Conservation (phyloP, 2,113 vertebrate species). For the Acanthochromis polyacanthus region DNA sequence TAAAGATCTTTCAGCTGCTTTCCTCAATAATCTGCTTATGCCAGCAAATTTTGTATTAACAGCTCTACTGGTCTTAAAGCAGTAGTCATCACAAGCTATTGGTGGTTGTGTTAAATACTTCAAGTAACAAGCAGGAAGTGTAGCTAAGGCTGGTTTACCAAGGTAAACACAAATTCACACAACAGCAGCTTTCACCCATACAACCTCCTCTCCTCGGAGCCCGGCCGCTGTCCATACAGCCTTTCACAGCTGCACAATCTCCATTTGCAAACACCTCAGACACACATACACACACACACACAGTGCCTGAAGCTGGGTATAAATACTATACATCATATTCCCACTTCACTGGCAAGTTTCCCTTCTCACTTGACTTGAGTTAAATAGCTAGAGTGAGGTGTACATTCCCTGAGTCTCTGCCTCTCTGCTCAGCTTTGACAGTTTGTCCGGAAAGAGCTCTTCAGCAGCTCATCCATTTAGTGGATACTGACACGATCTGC, state of each 20-base stretch:
- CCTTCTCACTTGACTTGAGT: conserved; percentile 72
- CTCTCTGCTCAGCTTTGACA: conserved; percentile 73
- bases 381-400: conserved; percentile 76
- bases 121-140: conserved; percentile 71
- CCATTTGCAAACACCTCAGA: conserved; percentile 73
- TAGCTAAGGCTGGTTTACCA: conserved; percentile 76
- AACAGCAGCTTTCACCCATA: conserved; percentile 78
- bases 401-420: conserved; percentile 58
- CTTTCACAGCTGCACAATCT: conserved; percentile 79
- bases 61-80: conserved; percentile 18
- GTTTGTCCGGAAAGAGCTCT: conserved; percentile 71
- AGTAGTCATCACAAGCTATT: conserved; percentile 41
- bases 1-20: background rate
- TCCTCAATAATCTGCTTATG: background rate
- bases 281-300: conserved; percentile 45
- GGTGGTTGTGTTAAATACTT: conserved; percentile 73
- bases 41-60: background rate
- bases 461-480: conserved; percentile 76
- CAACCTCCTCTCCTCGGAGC: conserved; percentile 42
- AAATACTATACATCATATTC: conserved; percentile 80
- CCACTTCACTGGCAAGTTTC: conserved; percentile 68
- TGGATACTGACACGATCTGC: conserved; percentile 61
- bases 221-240: conserved; percentile 56
- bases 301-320: conserved; percentile 62
- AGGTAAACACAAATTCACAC: conserved; percentile 77